phyloP scores from a whole-genome alignment of 1,140 invertebrate genomes.

The Gerris buenoi region DNA sequence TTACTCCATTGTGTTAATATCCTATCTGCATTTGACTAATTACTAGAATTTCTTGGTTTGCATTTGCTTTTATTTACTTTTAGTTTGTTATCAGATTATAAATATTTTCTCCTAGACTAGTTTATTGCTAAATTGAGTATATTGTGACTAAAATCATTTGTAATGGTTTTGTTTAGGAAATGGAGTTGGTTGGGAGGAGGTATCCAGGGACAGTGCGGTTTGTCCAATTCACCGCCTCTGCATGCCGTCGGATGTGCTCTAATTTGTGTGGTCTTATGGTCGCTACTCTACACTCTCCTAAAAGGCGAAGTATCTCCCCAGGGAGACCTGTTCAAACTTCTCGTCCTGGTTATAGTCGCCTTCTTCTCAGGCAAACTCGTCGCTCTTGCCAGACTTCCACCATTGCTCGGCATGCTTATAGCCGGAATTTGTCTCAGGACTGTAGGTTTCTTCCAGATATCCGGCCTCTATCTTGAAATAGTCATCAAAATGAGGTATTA shows the following conservation, averaged over 20 bases:
- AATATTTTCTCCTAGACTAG: no score
- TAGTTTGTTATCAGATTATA: no score
- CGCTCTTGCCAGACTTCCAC: constrained; percentile 16
- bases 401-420: constrained; percentile 24
- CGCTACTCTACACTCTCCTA: constrained; percentile 16
- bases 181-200: constrained; percentile 4
- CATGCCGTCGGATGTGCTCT: constrained; percentile 10
- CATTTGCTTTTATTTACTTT: no score
- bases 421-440: constrained; percentile 22
- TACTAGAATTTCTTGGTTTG: no score
- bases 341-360: constrained; percentile 18
- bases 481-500: constrained; percentile 21
- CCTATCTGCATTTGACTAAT: no score
- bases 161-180: constrained; percentile 5
- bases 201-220: constrained; percentile 7
- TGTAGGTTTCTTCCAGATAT: constrained; percentile 21
- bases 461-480: constrained; percentile 18
- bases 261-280: constrained; percentile 12
- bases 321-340: constrained; percentile 20
- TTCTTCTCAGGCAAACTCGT: constrained; percentile 18
- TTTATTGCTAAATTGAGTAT: no score
- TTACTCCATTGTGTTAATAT: no score
- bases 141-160: no score
- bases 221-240: constrained; percentile 14
- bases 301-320: constrained; percentile 13